Conservation (phyloP, 2,797 vertebrate genomes). For the Poecilia wingei region DNA sequence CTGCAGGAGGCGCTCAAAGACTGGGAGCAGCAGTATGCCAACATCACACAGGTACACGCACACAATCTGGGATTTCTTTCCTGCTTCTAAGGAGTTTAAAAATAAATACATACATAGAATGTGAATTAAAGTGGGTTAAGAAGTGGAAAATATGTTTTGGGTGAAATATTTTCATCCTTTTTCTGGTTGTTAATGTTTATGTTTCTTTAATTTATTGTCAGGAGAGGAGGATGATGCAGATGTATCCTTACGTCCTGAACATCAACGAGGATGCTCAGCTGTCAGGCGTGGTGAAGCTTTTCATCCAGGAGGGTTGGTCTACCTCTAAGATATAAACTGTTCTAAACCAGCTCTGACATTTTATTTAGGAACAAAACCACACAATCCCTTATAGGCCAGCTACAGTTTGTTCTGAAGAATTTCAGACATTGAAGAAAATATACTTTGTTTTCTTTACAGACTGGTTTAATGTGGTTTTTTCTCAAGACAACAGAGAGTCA, state of each 20-base stretch:
- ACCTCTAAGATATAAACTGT: not conserved
- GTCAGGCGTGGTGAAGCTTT: constrained; percentile 87
- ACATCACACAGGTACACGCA: constrained; percentile 82
- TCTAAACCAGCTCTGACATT: not conserved
- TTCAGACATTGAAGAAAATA: not conserved
- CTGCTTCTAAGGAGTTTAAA: not conserved
- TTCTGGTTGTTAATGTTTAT: not conserved
- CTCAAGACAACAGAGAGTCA: not conserved
- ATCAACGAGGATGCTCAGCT: constrained; percentile 90
- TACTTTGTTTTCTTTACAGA: not conserved
- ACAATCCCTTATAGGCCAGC: not conserved
- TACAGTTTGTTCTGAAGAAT: not conserved
- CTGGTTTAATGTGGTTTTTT: not conserved
- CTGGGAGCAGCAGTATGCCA: constrained; percentile 85
- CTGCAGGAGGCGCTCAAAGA: constrained; percentile 86
- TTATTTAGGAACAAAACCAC: not conserved
- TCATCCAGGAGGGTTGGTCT: constrained; percentile 85
- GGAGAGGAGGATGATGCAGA: constrained; percentile 88
- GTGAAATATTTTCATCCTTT: not conserved
- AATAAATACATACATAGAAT: not conserved
- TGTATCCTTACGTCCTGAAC: constrained; percentile 88
- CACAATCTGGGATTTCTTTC: not conserved
- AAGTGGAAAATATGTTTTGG: not conserved
- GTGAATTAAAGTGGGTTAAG: not conserved
- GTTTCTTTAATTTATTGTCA: constrained; percentile 44